Evolutionary conservation across 2,888 invertebrate genomes (phyloP).

Genomic region (Dryadula phaetusa): DNA sequence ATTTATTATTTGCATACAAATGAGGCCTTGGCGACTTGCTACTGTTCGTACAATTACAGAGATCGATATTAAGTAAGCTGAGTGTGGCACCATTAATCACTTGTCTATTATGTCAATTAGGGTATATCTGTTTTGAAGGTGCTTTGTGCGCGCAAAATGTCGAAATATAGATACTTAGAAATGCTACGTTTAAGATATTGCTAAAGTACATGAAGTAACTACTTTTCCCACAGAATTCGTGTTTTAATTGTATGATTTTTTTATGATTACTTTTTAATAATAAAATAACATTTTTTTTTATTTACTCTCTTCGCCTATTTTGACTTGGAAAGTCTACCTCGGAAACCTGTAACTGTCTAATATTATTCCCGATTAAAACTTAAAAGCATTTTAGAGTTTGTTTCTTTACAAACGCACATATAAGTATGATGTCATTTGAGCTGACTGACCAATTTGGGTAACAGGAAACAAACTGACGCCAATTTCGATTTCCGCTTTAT

Average conservation of each 20-base stretch:
- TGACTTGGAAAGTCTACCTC: too few species aligned
- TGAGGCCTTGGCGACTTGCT: conserved; percentile 11
- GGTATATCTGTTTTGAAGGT: not conserved
- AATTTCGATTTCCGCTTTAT: not conserved
- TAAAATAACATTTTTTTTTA: too few species aligned
- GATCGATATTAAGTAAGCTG: conserved; percentile 10
- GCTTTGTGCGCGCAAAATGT: conserved; percentile 3
- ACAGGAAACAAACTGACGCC: not conserved
- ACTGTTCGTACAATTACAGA: conserved; percentile 17
- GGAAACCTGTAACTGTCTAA: too few species aligned
- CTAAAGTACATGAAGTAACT: too few species aligned
- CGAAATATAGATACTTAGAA: conserved; percentile 10
- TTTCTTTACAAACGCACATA: too few species aligned
- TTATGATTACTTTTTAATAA: too few species aligned
- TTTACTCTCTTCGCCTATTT: too few species aligned
- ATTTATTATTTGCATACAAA: conserved; percentile 20
- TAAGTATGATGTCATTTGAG: not conserved
- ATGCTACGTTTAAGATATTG: not conserved
- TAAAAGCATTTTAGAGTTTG: too few species aligned
- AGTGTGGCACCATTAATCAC: conserved; percentile 24
- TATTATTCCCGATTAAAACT: too few species aligned
- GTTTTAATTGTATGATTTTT: too few species aligned
- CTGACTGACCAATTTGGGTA: not conserved
- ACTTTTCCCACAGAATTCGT: too few species aligned
- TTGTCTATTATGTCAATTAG: conserved; percentile 19